Percentiles rank a stretch among this genome's conserved stretches.
phyloP scores from a whole-genome alignment of 1,140 invertebrate genomes.

The roundworm (Caenorhabditis elegans) region DNA sequence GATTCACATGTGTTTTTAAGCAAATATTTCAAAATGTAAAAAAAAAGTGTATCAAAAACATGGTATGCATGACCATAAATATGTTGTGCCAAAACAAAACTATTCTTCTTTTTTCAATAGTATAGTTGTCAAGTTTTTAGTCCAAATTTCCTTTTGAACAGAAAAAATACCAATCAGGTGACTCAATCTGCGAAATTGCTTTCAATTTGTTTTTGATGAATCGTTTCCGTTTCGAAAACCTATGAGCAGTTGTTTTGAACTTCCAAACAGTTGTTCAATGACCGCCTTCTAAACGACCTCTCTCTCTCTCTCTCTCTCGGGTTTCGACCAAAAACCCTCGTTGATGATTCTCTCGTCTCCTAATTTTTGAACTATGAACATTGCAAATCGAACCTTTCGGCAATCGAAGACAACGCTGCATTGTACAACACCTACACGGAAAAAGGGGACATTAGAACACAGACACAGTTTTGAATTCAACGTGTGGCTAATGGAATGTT shows the following conservation, averaged over 20 bases:
- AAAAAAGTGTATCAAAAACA: no score
- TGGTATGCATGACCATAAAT: no score
- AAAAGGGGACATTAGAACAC: no score
- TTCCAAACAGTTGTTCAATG: conserved; percentile 11
- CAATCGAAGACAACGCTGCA: no score
- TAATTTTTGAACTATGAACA: conserved; percentile 34
- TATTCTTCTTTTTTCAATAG: no score
- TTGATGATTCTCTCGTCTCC: conserved; percentile 8
- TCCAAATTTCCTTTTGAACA: no score
- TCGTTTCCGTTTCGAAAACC: background rate
- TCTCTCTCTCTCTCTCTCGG: background rate
- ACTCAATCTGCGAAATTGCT: background rate
- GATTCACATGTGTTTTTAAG: no score
- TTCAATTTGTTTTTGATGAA: background rate
- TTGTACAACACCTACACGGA: no score
- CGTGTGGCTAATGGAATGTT: background rate
- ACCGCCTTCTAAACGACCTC: background rate
- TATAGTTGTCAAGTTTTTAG: no score
- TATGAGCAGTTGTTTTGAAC: background rate
- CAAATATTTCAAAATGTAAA: no score
- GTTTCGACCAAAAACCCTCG: conserved; percentile 8
- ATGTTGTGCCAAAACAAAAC: no score
- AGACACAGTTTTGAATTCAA: no score
- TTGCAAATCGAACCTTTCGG: background rate
- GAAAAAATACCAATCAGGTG: background rate